Percentiles rank a stretch among this genome's conserved stretches.
These are phyloP conservation scores for Torymus aiolomorphi DNA, from an alignment of 2,888 invertebrate species.

Conservation along the genomic window DNA sequence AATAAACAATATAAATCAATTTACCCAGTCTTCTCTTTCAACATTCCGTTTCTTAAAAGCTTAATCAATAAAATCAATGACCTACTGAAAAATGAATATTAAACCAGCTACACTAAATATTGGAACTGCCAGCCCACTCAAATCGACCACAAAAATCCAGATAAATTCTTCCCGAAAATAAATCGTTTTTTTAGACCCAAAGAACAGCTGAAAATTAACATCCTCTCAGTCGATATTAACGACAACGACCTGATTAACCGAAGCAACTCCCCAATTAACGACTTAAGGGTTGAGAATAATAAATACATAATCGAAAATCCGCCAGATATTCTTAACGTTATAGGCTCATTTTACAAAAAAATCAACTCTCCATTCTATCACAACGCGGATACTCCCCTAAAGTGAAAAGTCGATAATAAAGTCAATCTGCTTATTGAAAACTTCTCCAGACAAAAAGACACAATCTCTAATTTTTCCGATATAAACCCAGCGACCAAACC, in stretches of 20 bases:
- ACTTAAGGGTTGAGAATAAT: accelerated
- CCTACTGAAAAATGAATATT: constrained; percentile 1
- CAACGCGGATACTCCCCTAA: neutral
- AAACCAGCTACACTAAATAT: no score
- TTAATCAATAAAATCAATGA: constrained; percentile 12
- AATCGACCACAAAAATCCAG: neutral
- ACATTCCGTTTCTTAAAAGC: neutral
- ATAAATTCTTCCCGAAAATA: constrained; percentile 21
- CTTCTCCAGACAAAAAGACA: neutral
- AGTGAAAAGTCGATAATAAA: neutral
- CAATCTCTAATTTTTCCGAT: neutral
- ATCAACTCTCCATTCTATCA: neutral
- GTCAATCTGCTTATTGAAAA: neutral
- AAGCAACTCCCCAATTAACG: neutral
- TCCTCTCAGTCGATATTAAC: neutral
- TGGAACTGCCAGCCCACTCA: no score
- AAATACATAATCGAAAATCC: no score
- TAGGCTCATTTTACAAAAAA: constrained; percentile 1
- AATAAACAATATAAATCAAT: neutral
- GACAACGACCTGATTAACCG: neutral
- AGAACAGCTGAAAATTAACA: neutral
- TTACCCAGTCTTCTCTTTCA: no score
- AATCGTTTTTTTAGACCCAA: constrained; percentile 6
- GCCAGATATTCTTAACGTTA: no score
- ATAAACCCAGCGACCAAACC: constrained; percentile 2